phyloP scores from a whole-genome alignment of 2,888 invertebrate species.

The Erebia palarica region DNA sequence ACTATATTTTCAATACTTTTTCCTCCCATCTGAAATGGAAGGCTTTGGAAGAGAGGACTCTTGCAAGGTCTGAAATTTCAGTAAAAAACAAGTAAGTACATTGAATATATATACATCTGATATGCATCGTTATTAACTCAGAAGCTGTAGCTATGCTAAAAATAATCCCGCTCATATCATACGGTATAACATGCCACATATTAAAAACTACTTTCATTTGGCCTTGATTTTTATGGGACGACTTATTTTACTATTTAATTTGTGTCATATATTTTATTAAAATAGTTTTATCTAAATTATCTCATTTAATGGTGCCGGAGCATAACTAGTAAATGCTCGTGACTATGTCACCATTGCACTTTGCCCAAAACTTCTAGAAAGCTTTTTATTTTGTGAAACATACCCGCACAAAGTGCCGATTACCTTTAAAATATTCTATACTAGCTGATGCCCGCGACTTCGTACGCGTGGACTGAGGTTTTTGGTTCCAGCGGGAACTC shows the following conservation, averaged over 20 bases:
- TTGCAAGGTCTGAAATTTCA: too few relatives aligned
- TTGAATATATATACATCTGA: background rate
- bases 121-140: conserved; percentile 19
- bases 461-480: too few relatives aligned
- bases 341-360: background rate
- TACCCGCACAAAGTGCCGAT: too few relatives aligned
- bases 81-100: too few relatives aligned
- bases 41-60: too few relatives aligned
- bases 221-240: conserved; percentile 43
- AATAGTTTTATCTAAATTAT: conserved; percentile 19
- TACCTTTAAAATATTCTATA: too few relatives aligned
- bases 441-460: too few relatives aligned
- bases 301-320: conserved; percentile 17
- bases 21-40: too few relatives aligned
- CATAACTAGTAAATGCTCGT: conserved; percentile 1
- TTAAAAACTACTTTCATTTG: conserved; percentile 41
- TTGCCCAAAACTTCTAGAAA: too few relatives aligned
- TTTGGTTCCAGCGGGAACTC: too few relatives aligned
- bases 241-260: conserved; percentile 35
- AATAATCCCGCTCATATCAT: conserved; percentile 32
- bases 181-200: conserved; percentile 27
- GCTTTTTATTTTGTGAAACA: too few relatives aligned
- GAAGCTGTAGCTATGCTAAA: conserved; percentile 37
- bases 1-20: too few relatives aligned
- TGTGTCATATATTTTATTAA: conserved; percentile 24